phyloP scores from a whole-genome alignment of 2,888 invertebrate species.

The Nineta flava region DNA sequence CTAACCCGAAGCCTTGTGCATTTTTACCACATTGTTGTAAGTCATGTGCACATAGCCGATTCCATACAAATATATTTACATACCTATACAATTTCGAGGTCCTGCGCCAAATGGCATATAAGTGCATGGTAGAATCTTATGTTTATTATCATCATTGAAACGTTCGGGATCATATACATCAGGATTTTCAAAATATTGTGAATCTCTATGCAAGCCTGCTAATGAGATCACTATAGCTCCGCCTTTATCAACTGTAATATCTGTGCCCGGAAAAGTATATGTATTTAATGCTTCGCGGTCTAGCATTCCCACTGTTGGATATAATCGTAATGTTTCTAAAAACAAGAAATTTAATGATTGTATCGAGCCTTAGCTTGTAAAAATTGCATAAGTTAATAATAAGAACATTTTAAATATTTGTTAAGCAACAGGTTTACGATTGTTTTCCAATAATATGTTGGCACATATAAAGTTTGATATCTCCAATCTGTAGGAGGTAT shows the following conservation, averaged over 20 bases:
- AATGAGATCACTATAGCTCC: conserved; percentile 15
- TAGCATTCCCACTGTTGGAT: conserved; percentile 24
- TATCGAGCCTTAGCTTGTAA: too few species aligned
- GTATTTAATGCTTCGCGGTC: conserved; percentile 16
- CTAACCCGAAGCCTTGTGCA: too few species aligned
- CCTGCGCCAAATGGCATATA: conserved; percentile 25
- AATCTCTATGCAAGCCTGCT: conserved; percentile 22
- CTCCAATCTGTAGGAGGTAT: too few species aligned
- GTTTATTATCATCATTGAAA: conserved; percentile 21
- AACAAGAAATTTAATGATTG: too few species aligned
- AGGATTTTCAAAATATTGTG: conserved; percentile 26
- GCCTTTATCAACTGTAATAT: conserved; percentile 11
- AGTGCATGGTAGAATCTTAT: conserved; percentile 15
- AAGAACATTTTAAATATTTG: too few species aligned
- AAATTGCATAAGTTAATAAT: too few species aligned
- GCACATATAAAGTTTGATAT: too few species aligned
- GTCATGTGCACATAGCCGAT: too few species aligned
- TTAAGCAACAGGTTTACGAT: too few species aligned
- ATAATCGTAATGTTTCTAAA: conserved; percentile 28
- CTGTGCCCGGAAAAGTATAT: conserved; percentile 11
- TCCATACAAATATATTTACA: too few species aligned
- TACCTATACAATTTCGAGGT: conserved; percentile 25
- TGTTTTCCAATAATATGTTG: too few species aligned
- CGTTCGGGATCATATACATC: conserved; percentile 28
- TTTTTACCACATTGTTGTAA: too few species aligned